Percentiles rank a stretch among this genome's conserved stretches.
Conservation (phyloP, 2,888 invertebrate genomes). For the Polydrusus tereticollis region DNA sequence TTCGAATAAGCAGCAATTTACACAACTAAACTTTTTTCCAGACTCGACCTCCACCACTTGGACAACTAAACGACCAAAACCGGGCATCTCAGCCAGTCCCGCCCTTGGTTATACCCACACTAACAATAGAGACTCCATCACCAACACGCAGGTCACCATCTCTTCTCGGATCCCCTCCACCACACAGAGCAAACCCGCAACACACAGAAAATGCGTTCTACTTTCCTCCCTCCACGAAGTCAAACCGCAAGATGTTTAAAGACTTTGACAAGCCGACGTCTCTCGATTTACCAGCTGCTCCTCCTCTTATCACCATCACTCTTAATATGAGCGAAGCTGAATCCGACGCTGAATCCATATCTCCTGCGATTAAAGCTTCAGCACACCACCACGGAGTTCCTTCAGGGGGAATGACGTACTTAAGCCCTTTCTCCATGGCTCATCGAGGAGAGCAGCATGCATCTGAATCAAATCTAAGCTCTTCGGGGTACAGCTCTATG, state of each 20-base stretch:
- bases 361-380: constrained; percentile 69
- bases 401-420: constrained; percentile 74
- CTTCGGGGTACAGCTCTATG: constrained; percentile 89
- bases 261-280: constrained; percentile 75
- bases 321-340: constrained; percentile 82
- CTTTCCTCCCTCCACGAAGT: constrained; percentile 52
- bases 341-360: constrained; percentile 79
- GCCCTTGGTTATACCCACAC: constrained; percentile 74
- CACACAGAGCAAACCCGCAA: constrained; percentile 64
- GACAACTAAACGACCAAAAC: constrained; percentile 61
- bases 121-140: constrained; percentile 78
- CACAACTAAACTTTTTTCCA: too few species aligned
- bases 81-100: constrained; percentile 58
- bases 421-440: constrained; percentile 84
- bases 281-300: constrained; percentile 73
- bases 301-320: constrained; percentile 81
- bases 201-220: constrained; percentile 58
- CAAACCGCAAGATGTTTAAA: constrained; percentile 69
- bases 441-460: constrained; percentile 80
- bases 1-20: too few species aligned
- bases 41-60: constrained; percentile 70
- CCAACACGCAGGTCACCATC: constrained; percentile 72
- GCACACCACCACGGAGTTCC: constrained; percentile 36
- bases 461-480: constrained; percentile 86
- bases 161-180: constrained; percentile 70